These are phyloP conservation scores for Tychaedon coryphoeus DNA, from an alignment of 2,113 vertebrate genomes.

Conservation along the genomic window DNA sequence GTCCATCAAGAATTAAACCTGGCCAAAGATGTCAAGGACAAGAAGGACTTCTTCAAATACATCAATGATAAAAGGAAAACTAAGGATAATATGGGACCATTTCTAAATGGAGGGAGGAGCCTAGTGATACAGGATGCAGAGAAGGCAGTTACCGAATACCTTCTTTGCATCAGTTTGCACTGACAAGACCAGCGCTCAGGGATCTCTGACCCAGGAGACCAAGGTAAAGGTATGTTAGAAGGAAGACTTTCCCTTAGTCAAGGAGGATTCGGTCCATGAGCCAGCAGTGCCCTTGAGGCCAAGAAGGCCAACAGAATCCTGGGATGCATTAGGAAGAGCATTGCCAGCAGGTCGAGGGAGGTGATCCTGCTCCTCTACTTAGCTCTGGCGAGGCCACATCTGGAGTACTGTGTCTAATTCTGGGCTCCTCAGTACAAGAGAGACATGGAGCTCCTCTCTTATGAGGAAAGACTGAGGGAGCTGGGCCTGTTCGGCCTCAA, in stretches of 20 bases:
- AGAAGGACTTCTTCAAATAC: not conserved
- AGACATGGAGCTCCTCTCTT: not conserved
- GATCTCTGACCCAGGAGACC: not conserved
- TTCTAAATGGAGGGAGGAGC: not conserved
- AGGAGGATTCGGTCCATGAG: not conserved
- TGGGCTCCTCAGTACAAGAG: not conserved
- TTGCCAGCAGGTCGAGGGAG: not conserved
- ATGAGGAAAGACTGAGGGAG: not conserved
- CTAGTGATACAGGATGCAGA: not conserved
- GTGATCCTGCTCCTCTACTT: not conserved
- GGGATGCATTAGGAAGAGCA: not conserved
- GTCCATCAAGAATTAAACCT: not conserved
- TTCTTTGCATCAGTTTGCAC: not conserved
- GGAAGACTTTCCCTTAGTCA: not conserved
- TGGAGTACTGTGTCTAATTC: not conserved
- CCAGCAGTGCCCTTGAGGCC: not conserved
- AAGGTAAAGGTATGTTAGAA: not conserved
- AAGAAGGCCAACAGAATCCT: not conserved
- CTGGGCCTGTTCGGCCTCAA: not conserved
- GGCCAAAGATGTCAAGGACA: not conserved
- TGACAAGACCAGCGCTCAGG: not conserved
- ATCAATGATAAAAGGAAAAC: not conserved
- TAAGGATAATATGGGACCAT: not conserved
- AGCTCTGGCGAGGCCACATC: not conserved
- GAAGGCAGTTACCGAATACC: not conserved